A percentile compares a stretch with the other conserved stretches of the same genome.
phyloP scores from a whole-genome alignment of 1,140 invertebrate genomes.

The Sipha flava region DNA sequence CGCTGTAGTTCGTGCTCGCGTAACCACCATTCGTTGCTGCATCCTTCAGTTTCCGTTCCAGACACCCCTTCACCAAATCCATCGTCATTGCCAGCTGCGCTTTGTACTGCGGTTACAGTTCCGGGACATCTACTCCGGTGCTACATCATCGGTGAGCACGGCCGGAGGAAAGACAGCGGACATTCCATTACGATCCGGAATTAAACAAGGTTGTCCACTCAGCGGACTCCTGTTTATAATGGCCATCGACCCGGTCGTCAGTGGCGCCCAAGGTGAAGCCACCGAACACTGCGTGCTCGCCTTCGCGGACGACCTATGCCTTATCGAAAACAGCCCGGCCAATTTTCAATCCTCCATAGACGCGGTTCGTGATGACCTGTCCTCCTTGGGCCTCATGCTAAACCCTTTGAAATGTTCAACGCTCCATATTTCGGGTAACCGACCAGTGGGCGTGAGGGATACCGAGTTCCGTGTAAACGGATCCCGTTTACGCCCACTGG shows the following conservation, averaged over 20 bases:
- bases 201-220: background rate
- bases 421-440: background rate
- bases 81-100: too few relatives aligned
- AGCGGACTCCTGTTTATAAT: background rate
- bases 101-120: too few relatives aligned
- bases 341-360: background rate
- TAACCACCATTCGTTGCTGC: too few relatives aligned
- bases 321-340: background rate
- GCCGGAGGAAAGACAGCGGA: too few relatives aligned
- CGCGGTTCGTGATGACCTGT: fast-evolving
- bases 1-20: too few relatives aligned
- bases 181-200: background rate
- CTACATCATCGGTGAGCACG: too few relatives aligned
- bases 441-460: background rate
- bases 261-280: background rate
- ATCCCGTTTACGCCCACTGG: too few relatives aligned
- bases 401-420: too few relatives aligned
- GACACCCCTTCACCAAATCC: too few relatives aligned
- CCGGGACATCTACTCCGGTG: too few relatives aligned
- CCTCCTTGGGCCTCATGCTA: background rate
- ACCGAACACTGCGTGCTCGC: background rate
- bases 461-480: too few relatives aligned
- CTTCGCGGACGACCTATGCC: background rate
- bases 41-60: too few relatives aligned
- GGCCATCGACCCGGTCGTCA: background rate